Base-by-base conservation (phyloP, 1,140 invertebrate species). In the Bombus fervidus region DNA sequence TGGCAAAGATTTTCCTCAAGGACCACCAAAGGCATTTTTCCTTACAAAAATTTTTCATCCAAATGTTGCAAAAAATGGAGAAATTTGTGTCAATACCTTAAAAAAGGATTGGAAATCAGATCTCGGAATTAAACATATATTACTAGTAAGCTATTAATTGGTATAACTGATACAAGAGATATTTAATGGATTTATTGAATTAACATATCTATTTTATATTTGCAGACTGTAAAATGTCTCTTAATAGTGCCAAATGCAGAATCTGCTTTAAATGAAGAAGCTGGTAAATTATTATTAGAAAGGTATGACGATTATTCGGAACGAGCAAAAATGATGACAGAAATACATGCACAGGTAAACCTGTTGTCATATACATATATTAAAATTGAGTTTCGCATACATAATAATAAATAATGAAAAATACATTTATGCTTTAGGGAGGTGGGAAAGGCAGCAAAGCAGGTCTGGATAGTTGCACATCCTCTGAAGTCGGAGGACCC, bases 91-190 rank as follows among this genome's bases (percentile, higher is more conserved):
- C 0, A 99, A 99, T 95, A 99, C 99, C 79, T 96, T 99, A 78
- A 99, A 99, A 95, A 99, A 98, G 95, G 98, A 99, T 96, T 99
- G 99, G 99, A 98, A 98, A 94, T 97, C 98, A 85, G 98, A 99
- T 96, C 96, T 99, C 92, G 99, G 99, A 94, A 98, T 99, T 81
- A 98, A 98, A 96, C 98, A 99, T 95, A 98, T 99, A 95, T 96
- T 99, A 93, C 95, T 99, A 93, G 98, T 98, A 95, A 96, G 95
- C 59, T 37, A 22, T 66, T 68, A 68, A 68, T 37, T 37, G 37
- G 31, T 68, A 68, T 25, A 68, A 37, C 1, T 37, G 22, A 72
- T 28, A 69, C 25, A 39, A 69, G 0, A 66, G 10, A 12, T 25
- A 28, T 25, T 39, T 62, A 25, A 28, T n/a, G 28, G 12, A 47